A percentile compares a stretch with the other conserved stretches of the same genome.
phyloP scores from a whole-genome alignment of 2,888 invertebrate species.

The Listrodromus nycthemerus region DNA sequence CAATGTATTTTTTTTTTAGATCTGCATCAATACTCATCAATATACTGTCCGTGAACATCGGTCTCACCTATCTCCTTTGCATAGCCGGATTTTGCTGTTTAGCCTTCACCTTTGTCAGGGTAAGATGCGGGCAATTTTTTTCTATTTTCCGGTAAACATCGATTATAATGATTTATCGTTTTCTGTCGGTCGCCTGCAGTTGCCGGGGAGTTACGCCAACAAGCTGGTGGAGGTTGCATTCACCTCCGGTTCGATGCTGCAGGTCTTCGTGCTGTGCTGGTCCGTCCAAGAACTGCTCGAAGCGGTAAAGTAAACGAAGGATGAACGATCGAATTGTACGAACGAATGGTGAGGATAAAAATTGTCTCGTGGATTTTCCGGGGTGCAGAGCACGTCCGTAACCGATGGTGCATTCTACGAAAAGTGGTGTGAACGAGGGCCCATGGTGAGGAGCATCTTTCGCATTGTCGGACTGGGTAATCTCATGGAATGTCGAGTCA shows the following conservation, averaged over 20 bases:
- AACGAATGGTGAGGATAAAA: neutral
- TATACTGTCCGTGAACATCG: conserved; percentile 70
- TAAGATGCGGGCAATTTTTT: conserved; percentile 51
- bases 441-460: conserved; percentile 52
- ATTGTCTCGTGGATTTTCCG: conserved; percentile 9
- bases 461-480: conserved; percentile 65
- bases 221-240: conserved; percentile 58
- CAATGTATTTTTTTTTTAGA: conserved; percentile 22
- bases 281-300: conserved; percentile 73
- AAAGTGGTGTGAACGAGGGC: conserved; percentile 66
- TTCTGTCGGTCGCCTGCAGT: neutral
- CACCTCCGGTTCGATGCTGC: conserved; percentile 62
- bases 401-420: conserved; percentile 70
- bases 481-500: conserved; percentile 69
- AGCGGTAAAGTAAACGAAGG: conserved; percentile 67
- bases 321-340: neutral
- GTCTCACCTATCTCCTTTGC: conserved; percentile 69
- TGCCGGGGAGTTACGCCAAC: conserved; percentile 30
- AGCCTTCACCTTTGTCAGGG: conserved; percentile 70
- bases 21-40: conserved; percentile 61
- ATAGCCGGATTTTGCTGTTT: conserved; percentile 74
- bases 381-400: conserved; percentile 69
- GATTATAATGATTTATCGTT: neutral
- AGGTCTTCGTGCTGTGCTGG: conserved; percentile 73
- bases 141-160: neutral